Percentiles rank a stretch among this genome's conserved stretches.
Evolutionary conservation across 2,113 vertebrate genomes (phyloP).

Genomic region (Arizona elegans): DNA sequence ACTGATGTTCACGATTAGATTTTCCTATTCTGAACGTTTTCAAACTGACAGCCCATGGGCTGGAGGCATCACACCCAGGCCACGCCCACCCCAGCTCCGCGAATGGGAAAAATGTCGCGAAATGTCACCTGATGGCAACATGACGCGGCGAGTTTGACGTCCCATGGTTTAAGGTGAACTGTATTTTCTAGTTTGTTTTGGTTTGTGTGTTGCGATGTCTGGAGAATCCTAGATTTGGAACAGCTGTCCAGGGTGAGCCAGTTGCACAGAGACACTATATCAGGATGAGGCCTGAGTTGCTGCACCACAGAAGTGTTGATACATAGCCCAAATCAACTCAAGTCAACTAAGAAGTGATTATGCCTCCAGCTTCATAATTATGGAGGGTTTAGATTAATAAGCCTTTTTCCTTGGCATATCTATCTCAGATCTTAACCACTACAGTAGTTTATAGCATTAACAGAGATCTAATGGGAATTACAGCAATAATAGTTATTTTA

Average conservation of each 20-base stretch:
- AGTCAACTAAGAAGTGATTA: background rate
- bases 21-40: background rate
- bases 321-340: background rate
- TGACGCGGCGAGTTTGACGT: too few species aligned
- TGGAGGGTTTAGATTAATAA: background rate
- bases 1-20: background rate
- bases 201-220: background rate
- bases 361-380: background rate
- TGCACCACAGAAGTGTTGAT: background rate
- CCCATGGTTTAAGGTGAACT: background rate
- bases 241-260: background rate
- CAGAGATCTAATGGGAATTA: background rate
- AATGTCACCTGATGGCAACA: too few species aligned
- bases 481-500: background rate
- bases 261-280: background rate
- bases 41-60: accelerated
- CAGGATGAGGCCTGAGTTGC: background rate
- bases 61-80: too few species aligned
- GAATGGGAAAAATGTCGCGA: too few species aligned
- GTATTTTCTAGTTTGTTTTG: background rate
- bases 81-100: too few species aligned
- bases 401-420: background rate
- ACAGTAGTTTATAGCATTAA: background rate
- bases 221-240: background rate
- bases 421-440: background rate